phyloP scores from a whole-genome alignment of 2,888 invertebrate species.

The Rugalucina vietnamica region DNA sequence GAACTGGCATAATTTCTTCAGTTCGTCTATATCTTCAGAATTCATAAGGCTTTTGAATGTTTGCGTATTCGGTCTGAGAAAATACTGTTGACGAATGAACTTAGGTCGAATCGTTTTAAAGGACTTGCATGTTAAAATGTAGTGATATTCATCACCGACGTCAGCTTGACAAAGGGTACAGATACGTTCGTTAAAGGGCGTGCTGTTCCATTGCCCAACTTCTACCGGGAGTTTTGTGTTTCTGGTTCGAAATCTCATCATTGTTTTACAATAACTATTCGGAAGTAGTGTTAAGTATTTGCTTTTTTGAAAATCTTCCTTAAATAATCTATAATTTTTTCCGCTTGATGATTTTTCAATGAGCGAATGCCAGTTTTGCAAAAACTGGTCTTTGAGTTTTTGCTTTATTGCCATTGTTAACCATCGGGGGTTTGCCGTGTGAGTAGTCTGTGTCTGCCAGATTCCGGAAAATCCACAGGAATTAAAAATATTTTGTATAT shows the following conservation, averaged over 20 bases:
- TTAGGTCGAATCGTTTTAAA: neutral
- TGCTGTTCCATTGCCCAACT: conserved; percentile 1
- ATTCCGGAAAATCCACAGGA: neutral
- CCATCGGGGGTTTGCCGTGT: conserved; percentile 18
- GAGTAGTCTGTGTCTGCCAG: no score
- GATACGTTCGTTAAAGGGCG: neutral
- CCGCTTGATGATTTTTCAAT: neutral
- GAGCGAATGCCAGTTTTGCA: neutral
- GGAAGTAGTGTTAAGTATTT: neutral
- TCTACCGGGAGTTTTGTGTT: conserved; percentile 11
- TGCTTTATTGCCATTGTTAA: neutral
- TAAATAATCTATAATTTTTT: conserved; percentile 6
- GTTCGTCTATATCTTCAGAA: neutral
- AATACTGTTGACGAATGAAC: neutral
- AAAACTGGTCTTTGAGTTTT: conserved; percentile 11
- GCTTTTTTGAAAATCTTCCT: neutral
- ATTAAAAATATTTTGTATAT: neutral
- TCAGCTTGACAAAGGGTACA: neutral
- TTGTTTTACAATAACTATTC: neutral
- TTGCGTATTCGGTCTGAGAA: neutral
- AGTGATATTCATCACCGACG: conserved; percentile 14
- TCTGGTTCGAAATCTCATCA: conserved; percentile 14
- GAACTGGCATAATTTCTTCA: neutral
- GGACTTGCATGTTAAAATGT: neutral
- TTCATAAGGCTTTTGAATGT: neutral